Percentiles rank a stretch among this genome's conserved stretches.
Evolutionary conservation across 2,888 invertebrate genomes (phyloP).

Genomic region (Eubasilissa splendida): DNA sequence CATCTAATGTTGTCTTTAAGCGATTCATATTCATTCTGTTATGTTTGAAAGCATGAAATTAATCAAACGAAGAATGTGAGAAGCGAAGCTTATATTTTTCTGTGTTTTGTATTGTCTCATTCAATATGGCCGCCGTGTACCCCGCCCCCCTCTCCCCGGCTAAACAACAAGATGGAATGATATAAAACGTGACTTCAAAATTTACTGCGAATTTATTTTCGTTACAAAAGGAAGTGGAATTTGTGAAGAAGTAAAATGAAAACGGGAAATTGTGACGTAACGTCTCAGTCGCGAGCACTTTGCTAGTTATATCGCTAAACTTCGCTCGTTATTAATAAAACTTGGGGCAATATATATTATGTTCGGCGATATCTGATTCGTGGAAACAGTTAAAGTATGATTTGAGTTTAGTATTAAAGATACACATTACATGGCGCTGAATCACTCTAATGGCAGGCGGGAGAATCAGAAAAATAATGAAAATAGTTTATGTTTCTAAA

Average conservation of each 20-base stretch:
- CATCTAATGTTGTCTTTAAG: not conserved
- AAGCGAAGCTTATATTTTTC: slow-evolving; percentile 39
- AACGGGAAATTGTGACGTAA: slow-evolving; percentile 56
- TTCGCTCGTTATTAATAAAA: slow-evolving; percentile 50
- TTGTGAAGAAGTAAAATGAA: slow-evolving; percentile 55
- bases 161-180: slow-evolving; percentile 52
- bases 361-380: slow-evolving; percentile 18
- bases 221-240: slow-evolving; percentile 56
- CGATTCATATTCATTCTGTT: not conserved
- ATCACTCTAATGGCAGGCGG: not conserved
- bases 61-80: slow-evolving; percentile 35
- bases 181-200: slow-evolving; percentile 58
- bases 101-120: slow-evolving; percentile 39
- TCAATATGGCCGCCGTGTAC: slow-evolving; percentile 39
- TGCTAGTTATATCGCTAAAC: slow-evolving; percentile 38
- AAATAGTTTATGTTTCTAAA: no score
- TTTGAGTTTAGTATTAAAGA: slow-evolving; percentile 14
- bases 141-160: slow-evolving; percentile 9
- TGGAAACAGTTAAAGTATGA: slow-evolving; percentile 10
- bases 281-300: slow-evolving; percentile 47
- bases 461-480: no score
- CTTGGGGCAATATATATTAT: slow-evolving; percentile 39
- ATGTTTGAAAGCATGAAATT: slow-evolving; percentile 12
- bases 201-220: slow-evolving; percentile 58
- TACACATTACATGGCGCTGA: not conserved